Conservation (phyloP, 2,888 invertebrate species). For the Melieria picta region DNA sequence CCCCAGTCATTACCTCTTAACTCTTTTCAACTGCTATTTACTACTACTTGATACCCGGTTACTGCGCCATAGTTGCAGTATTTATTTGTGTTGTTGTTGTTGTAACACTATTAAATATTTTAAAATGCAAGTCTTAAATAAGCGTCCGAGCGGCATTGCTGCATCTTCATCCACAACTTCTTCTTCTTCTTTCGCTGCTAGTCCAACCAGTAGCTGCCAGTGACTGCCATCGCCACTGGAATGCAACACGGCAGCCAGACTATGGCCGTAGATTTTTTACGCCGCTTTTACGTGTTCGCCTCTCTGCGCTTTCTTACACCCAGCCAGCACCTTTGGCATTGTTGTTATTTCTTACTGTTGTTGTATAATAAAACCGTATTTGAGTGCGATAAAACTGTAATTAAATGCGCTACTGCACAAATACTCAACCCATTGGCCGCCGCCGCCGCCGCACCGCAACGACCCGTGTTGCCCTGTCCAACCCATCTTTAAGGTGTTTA, state of each 20-base stretch:
- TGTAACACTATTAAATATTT: neutral
- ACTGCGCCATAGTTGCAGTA: neutral
- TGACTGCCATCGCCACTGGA: too few relatives aligned
- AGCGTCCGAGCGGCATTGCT: neutral
- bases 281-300: neutral
- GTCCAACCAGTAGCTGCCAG: neutral
- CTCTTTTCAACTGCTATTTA: constrained; percentile 29
- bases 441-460: neutral
- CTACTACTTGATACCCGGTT: constrained; percentile 6
- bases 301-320: neutral
- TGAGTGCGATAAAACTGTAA: constrained; percentile 26
- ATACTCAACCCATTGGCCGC: neutral
- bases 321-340: neutral
- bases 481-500: neutral
- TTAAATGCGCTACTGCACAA: constrained; percentile 26
- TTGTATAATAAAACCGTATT: constrained; percentile 12
- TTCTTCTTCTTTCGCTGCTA: neutral
- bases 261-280: too few relatives aligned
- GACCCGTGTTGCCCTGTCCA: too few relatives aligned
- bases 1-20: constrained; percentile 29
- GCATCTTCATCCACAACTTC: neutral
- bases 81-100: constrained; percentile 16
- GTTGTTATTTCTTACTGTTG: neutral
- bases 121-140: too few relatives aligned
- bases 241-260: too few relatives aligned